Percentiles rank a stretch among this genome's conserved stretches.
These are phyloP conservation scores for Enteromius thamalakanensis DNA, from an alignment of 2,797 vertebrate genomes.

Conservation along the genomic window DNA sequence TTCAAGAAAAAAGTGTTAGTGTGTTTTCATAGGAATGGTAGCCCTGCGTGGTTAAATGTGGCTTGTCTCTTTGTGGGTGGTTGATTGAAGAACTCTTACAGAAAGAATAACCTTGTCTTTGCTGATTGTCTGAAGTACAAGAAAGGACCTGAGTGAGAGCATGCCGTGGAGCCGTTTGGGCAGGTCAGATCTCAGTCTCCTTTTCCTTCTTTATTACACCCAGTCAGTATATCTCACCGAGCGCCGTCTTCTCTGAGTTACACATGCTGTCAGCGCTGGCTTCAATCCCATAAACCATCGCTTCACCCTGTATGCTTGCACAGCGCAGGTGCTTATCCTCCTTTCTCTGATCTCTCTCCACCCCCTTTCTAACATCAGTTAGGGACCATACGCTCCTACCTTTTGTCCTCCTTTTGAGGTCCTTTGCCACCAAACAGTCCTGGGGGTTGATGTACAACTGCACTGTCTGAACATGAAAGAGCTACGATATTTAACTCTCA, in stretches of 20 bases:
- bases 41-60: neutral
- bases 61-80: slow-evolving; percentile 7
- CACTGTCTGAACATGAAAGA: slow-evolving; percentile 34
- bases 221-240: slow-evolving; percentile 64
- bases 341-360: slow-evolving; percentile 35
- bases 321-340: slow-evolving; percentile 40
- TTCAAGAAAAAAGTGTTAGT: slow-evolving; percentile 55
- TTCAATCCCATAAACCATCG: slow-evolving; percentile 72
- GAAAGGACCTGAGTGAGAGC: slow-evolving; percentile 31
- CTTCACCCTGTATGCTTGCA: slow-evolving; percentile 64
- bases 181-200: slow-evolving; percentile 53
- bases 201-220: slow-evolving; percentile 69
- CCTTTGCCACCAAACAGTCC: slow-evolving; percentile 17
- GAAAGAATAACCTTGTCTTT: slow-evolving; percentile 37
- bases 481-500: slow-evolving; percentile 22
- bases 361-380: slow-evolving; percentile 23
- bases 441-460: slow-evolving; percentile 38
- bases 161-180: neutral
- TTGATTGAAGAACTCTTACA: slow-evolving; percentile 38
- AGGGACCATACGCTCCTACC: slow-evolving; percentile 5
- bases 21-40: neutral
- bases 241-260: slow-evolving; percentile 70
- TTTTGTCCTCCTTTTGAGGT: slow-evolving; percentile 30
- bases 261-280: slow-evolving; percentile 66
- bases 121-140: slow-evolving; percentile 22